Base-by-base conservation (phyloP, 2,888 invertebrate genomes). In the Drosophila mimetica region DNA sequence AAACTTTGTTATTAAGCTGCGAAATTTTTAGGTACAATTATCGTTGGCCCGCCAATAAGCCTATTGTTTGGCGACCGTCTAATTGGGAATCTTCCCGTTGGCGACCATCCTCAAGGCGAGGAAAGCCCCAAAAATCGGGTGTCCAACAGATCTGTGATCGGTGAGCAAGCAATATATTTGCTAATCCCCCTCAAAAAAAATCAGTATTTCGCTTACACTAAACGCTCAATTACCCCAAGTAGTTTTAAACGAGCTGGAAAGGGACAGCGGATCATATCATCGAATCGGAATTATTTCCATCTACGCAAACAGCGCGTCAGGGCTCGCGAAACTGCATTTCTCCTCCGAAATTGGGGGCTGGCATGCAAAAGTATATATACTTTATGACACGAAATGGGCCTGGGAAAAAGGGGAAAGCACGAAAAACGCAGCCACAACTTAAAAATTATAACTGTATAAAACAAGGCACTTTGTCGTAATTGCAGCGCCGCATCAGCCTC, bases 371-470 rank as follows among this genome's bases (percentile, higher is more conserved):
- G 6, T 16, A 37, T 46, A 39, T 30, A 36, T 25, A 16, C 39
- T 14, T 41, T 14, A 13, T 22, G 39, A 20, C 30, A 64, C 39
- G 63, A 14, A 9, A 48, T 25, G 32, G n/a, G 16, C 22, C 46
- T 25, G 20, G 36, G 22, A 11, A 37, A 4, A 32, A n/a, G 51
- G 63, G 74, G 51, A 25, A n/a, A 34, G 39, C n/a, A n/a, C 61
- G 61, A 37, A 34, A 34, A 34, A 48, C 63, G 41, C 41, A 63
- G 54, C 47, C 66, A 53, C 30, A 51, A 30, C 41, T 48, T 32
- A 34, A 9, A 53, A 48, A 57, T 74, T 59, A 65, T 44, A 79
- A 75, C 77, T 64, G 80, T 73, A 71, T 39, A 44, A 34, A 59
- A 41, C 28, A 22, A 59, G 51, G 34, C 44, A 69, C 53, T 54